These are phyloP conservation scores for Ochropleura plecta DNA, from an alignment of 2,888 invertebrate species.

Conservation along the genomic window DNA sequence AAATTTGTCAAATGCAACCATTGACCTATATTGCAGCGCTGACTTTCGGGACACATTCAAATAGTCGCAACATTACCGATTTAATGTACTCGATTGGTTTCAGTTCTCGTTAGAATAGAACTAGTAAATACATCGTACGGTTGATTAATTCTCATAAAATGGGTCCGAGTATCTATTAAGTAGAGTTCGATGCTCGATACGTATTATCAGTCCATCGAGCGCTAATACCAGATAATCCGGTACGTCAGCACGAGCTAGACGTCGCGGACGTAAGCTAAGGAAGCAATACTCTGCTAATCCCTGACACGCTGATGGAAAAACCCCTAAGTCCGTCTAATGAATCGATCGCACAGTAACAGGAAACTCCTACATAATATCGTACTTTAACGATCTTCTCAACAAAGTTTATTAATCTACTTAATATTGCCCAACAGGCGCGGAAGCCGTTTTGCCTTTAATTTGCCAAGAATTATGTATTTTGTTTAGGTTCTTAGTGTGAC, in stretches of 20 bases:
- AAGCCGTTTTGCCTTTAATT: conserved; percentile 45
- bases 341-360: conserved; percentile 67
- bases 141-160: conserved; percentile 22
- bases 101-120: neutral
- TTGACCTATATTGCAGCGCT: conserved; percentile 39
- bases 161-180: conserved; percentile 11
- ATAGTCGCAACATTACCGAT: conserved; percentile 22
- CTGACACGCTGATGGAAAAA: conserved; percentile 61
- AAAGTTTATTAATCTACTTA: conserved; percentile 63
- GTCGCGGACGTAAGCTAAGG: conserved; percentile 58
- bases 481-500: conserved; percentile 36
- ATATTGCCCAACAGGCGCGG: conserved; percentile 52
- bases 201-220: conserved; percentile 65
- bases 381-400: conserved; percentile 60
- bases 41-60: conserved; percentile 18
- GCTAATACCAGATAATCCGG: conserved; percentile 68
- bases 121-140: conserved; percentile 2
- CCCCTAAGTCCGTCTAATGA: conserved; percentile 62
- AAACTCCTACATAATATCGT: conserved; percentile 61
- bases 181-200: conserved; percentile 54
- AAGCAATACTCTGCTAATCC: conserved; percentile 67
- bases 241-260: conserved; percentile 52
- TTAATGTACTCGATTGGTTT: neutral
- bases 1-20: conserved; percentile 58
- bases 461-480: conserved; percentile 50